Evolutionary conservation across 2,113 vertebrate genomes (phyloP).

Genomic region (Silurus glanis): DNA sequence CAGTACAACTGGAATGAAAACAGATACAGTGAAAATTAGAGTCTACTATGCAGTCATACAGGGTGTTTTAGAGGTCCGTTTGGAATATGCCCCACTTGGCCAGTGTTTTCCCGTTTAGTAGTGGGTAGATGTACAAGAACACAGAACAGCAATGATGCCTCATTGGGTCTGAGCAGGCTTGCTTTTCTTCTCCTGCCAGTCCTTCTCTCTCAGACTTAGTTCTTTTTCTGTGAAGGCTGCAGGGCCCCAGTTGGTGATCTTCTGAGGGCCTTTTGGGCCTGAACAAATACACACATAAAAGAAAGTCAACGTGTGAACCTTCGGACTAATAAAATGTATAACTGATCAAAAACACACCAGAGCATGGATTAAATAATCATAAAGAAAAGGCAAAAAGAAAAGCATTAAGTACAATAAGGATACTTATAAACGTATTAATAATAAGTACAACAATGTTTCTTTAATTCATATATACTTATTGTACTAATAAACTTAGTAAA

Average conservation of each 20-base stretch:
- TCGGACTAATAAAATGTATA: not conserved
- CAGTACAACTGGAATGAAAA: constrained; percentile 27
- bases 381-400: not conserved
- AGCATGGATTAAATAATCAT: not conserved
- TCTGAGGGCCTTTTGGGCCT: constrained; percentile 84
- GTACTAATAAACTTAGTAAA: no score
- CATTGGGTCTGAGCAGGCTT: constrained; percentile 63
- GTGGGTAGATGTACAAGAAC: constrained; percentile 36
- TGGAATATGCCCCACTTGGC: constrained; percentile 19
- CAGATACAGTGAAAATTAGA: constrained; percentile 7
- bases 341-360: not conserved
- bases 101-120: constrained; percentile 33
- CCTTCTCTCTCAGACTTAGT: constrained; percentile 83
- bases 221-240: constrained; percentile 89
- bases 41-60: constrained; percentile 21
- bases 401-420: no score
- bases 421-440: not conserved
- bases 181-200: constrained; percentile 86
- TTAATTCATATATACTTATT: no score
- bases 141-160: not conserved
- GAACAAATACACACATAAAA: constrained; percentile 19
- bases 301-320: not conserved
- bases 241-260: constrained; percentile 93
- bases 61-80: constrained; percentile 12
- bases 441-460: not conserved